These are phyloP conservation scores for Vimba vimba DNA, from an alignment of 2,113 vertebrate species.

Conservation along the genomic window DNA sequence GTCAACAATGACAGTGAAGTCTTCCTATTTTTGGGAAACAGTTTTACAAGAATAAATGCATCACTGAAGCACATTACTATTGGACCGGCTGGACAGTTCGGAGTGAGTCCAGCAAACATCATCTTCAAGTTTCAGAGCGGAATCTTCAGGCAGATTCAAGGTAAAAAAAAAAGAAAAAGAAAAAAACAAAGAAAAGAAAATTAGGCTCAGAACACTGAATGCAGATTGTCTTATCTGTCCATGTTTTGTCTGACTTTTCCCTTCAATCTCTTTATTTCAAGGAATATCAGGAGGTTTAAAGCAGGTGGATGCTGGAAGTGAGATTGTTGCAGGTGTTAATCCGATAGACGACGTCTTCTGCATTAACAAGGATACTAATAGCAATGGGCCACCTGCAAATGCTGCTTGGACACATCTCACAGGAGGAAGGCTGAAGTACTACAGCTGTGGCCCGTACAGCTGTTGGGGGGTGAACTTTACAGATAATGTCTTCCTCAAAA, in stretches of 20 bases:
- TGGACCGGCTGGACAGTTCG: background rate
- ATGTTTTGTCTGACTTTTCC: background rate
- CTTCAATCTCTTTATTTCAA: background rate
- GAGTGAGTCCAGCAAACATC: background rate
- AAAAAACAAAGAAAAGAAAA: background rate
- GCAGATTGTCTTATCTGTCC: no score
- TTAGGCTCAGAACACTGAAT: background rate
- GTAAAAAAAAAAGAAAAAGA: background rate
- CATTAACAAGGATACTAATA: background rate
- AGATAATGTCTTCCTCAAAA: background rate
- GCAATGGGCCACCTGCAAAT: background rate
- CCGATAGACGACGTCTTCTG: background rate
- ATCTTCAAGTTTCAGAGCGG: constrained; percentile 40
- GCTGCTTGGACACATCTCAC: background rate
- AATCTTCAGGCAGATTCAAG: constrained; percentile 2
- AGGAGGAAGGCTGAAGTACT: constrained; percentile 24
- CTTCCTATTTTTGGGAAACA: background rate
- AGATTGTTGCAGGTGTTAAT: constrained; percentile 26
- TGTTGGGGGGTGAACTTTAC: constrained; percentile 30
- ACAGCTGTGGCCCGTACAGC: constrained; percentile 45
- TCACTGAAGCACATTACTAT: constrained; percentile 26
- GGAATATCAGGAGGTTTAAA: background rate
- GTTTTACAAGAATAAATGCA: background rate
- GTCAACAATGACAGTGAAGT: background rate
- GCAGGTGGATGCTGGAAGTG: constrained; percentile 22